phyloP scores from a whole-genome alignment of 2,888 invertebrate genomes.

The Stegophylla sp. region DNA sequence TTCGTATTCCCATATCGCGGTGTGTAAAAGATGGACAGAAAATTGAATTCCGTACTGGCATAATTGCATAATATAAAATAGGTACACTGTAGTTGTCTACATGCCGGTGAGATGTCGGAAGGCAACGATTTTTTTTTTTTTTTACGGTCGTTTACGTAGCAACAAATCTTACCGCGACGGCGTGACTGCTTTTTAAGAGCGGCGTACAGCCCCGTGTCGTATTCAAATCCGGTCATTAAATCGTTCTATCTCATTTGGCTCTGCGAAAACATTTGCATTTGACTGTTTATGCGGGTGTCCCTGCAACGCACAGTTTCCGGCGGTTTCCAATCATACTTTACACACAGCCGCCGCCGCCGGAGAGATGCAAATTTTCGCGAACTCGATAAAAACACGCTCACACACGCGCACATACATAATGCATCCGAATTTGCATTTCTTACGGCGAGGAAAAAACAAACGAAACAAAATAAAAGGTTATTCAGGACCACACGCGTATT shows the following conservation, averaged over 20 bases:
- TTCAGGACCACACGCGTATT: neutral
- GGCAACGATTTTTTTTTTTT: neutral
- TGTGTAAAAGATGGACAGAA: neutral
- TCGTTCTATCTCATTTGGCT: conserved; percentile 20
- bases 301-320: neutral
- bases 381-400: conserved; percentile 4
- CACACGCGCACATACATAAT: neutral
- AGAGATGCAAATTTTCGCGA: conserved; percentile 24
- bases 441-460: neutral
- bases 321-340: conserved; percentile 23
- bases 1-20: too few species aligned
- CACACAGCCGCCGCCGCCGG: neutral
- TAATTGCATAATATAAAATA: too few species aligned
- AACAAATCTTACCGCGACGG: neutral
- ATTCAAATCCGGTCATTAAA: conserved; percentile 34
- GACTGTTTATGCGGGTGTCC: neutral
- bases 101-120: too few species aligned
- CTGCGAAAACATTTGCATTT: conserved; percentile 18
- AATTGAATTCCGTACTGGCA: conserved; percentile 11
- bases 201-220: neutral
- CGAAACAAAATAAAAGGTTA: neutral
- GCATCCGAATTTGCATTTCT: neutral
- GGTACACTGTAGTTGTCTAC: too few species aligned
- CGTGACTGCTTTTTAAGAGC: too few species aligned
- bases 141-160: neutral